Conservation (phyloP, 2,113 vertebrate species). For the Lophotis ruficrista region DNA sequence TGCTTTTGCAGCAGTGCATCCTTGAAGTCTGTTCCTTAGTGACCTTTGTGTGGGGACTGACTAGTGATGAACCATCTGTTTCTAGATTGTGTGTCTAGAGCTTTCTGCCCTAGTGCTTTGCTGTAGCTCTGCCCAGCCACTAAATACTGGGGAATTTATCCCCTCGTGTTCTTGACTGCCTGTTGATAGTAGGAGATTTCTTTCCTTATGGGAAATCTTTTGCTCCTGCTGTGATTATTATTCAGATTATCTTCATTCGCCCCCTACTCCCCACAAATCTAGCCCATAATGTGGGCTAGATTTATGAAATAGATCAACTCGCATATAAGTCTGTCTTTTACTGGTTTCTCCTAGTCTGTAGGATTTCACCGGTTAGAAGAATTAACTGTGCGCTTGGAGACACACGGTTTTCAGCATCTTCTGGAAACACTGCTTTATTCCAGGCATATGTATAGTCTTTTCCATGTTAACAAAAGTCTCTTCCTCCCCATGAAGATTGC, state of each 20-base stretch:
- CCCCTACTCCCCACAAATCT: neutral
- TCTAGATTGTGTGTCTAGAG: neutral
- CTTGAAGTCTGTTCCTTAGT: neutral
- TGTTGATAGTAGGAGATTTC: neutral
- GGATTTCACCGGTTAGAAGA: neutral
- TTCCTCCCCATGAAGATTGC: neutral
- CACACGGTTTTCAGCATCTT: neutral
- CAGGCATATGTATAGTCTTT: neutral
- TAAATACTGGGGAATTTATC: neutral
- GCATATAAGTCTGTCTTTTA: neutral
- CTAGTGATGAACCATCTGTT: neutral
- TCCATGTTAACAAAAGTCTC: neutral
- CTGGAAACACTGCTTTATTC: neutral
- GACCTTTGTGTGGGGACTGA: neutral
- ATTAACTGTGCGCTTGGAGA: neutral
- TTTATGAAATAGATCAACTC: neutral
- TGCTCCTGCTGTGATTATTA: neutral
- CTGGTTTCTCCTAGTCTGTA: neutral
- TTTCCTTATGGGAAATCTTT: neutral
- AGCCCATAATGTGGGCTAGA: neutral
- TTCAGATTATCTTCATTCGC: neutral
- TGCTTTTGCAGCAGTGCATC: neutral
- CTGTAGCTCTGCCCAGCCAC: neutral
- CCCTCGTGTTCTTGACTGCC: neutral
- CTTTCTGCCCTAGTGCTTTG: neutral